These are phyloP conservation scores for Leptosomus discolor DNA, from an alignment of 2,113 vertebrate species.

Conservation along the genomic window DNA sequence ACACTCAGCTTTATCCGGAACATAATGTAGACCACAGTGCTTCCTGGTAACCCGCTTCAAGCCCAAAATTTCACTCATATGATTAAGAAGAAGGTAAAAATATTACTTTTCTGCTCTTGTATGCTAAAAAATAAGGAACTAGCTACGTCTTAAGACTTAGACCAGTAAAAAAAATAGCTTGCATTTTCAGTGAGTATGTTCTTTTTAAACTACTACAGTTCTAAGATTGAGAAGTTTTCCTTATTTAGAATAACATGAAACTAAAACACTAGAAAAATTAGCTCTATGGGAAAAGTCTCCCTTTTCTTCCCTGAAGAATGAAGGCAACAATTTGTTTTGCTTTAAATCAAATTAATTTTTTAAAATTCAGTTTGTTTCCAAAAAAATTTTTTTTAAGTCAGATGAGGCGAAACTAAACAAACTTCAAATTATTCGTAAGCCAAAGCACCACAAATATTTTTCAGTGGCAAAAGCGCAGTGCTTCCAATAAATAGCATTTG, in stretches of 20 bases:
- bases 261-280: background rate
- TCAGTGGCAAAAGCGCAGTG: conserved; percentile 15
- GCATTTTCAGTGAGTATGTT: background rate
- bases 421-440: background rate
- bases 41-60: conserved; percentile 12
- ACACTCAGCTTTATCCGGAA: background rate
- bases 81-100: background rate
- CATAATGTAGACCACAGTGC: background rate
- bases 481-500: conserved; percentile 34
- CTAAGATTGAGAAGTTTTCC: background rate
- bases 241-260: background rate
- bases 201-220: background rate
- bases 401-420: conserved; percentile 19
- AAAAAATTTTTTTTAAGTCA: background rate
- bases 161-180: background rate
- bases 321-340: background rate
- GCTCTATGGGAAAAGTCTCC: background rate
- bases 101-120: background rate
- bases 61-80: conserved; percentile 2
- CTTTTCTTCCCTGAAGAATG: background rate
- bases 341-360: conserved; percentile 4
- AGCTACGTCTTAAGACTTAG: background rate
- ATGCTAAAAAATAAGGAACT: conserved; percentile 13
- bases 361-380: background rate
- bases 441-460: conserved; percentile 46